Evolutionary conservation across 2,797 vertebrate species (phyloP).

Genomic region (Acipenser ruthenus): DNA sequence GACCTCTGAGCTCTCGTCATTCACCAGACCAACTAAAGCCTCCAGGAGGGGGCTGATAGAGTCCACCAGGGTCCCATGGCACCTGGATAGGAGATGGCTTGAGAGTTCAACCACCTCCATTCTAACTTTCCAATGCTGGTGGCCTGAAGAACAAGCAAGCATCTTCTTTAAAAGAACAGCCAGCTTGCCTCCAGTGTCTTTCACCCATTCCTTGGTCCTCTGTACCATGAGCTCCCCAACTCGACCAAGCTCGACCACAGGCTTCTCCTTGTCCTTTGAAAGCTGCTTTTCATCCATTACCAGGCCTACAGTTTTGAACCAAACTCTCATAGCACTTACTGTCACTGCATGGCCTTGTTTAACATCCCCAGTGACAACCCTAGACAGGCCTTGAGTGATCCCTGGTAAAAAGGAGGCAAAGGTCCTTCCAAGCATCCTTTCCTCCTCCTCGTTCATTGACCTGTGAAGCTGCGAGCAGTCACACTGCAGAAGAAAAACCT

Average conservation of each 20-base stretch:
- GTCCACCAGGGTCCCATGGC: conserved; percentile 60
- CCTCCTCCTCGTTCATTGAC: conserved; percentile 44
- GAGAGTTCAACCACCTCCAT: conserved; percentile 69
- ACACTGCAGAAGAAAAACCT: conserved; percentile 67
- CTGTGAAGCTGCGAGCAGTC: conserved; percentile 63
- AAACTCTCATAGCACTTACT: conserved; percentile 67
- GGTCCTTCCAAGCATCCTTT: conserved; percentile 50
- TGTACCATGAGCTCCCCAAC: conserved; percentile 64
- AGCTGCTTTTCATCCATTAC: conserved; percentile 81
- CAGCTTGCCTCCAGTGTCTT: conserved; percentile 65
- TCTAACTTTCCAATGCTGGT: conserved; percentile 85
- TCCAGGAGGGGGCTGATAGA: conserved; percentile 69
- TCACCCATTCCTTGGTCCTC: conserved; percentile 69
- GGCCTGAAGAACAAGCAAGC: conserved; percentile 62
- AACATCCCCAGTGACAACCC: conserved; percentile 73
- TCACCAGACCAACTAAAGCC: conserved; percentile 74
- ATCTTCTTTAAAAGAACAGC: conserved; percentile 68
- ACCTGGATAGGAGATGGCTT: conserved; percentile 60
- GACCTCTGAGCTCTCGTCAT: conserved; percentile 69
- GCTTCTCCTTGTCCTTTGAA: conserved; percentile 31
- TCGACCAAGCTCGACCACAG: conserved; percentile 39
- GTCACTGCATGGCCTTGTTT: conserved; percentile 77
- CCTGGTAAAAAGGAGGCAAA: conserved; percentile 90
- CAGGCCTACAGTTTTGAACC: conserved; percentile 58
- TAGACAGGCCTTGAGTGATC: conserved; percentile 59